Percentiles rank a stretch among this genome's conserved stretches.
Evolutionary conservation across 2,888 invertebrate species (phyloP).

Genomic region (Tethea ocularis): DNA sequence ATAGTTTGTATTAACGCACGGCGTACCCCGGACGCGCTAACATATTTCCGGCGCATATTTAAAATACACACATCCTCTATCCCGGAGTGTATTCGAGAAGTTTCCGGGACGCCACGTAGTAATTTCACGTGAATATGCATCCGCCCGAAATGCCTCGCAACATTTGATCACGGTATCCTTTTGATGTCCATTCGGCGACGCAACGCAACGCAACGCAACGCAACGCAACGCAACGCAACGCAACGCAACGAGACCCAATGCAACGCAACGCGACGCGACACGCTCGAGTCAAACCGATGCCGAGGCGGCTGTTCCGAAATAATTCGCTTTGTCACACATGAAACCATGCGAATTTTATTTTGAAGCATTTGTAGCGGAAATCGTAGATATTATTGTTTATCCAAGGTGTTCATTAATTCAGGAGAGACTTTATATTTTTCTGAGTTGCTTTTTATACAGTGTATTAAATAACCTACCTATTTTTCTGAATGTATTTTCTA

Average conservation of each 20-base stretch:
- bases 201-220: background rate
- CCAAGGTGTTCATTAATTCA: background rate
- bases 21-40: background rate
- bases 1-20: background rate
- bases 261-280: too few species aligned
- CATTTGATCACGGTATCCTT: conserved; percentile 4
- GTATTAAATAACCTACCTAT: too few species aligned
- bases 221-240: background rate
- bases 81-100: background rate
- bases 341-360: background rate
- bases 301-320: background rate
- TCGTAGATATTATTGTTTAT: background rate
- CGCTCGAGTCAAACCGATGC: too few species aligned
- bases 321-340: background rate
- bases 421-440: too few species aligned
- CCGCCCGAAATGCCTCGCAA: background rate
- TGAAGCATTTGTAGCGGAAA: background rate
- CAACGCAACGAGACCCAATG: too few species aligned
- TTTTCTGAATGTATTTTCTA: too few species aligned
- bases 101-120: background rate
- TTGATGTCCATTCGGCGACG: background rate
- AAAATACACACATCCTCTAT: background rate
- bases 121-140: conserved; percentile 1
- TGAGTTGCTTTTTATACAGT: too few species aligned
- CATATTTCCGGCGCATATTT: background rate